Evolutionary conservation across 2,797 vertebrate species (phyloP).

Genomic region (Acanthopagrus latus): DNA sequence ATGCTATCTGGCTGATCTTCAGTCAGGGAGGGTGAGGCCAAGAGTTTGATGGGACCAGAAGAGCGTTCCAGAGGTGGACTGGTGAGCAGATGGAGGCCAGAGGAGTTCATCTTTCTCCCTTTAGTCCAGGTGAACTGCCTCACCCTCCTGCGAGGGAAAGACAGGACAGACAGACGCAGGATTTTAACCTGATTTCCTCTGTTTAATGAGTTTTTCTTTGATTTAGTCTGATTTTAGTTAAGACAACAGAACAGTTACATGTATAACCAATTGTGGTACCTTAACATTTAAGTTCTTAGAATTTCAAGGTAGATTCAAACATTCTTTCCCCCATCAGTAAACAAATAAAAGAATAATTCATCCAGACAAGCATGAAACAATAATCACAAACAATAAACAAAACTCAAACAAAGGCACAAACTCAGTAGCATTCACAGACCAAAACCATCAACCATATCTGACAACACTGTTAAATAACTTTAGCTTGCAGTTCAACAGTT

Average conservation of each 20-base stretch:
- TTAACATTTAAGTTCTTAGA: neutral
- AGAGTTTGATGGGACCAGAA: constrained; percentile 50
- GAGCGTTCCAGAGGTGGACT: constrained; percentile 80
- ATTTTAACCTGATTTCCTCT: neutral
- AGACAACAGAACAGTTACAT: neutral
- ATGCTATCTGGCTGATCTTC: constrained; percentile 88
- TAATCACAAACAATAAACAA: neutral
- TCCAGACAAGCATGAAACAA: neutral
- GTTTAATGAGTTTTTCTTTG: neutral
- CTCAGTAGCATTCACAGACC: neutral
- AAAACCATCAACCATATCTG: neutral
- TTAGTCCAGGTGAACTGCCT: constrained; percentile 53
- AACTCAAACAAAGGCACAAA: neutral
- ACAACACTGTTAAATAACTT: neutral
- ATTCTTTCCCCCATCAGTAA: too few species aligned
- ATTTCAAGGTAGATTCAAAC: neutral
- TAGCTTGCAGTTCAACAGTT: neutral
- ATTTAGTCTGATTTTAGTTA: neutral
- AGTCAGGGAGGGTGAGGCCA: constrained; percentile 79
- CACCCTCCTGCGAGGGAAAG: constrained; percentile 26
- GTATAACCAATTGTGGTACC: neutral
- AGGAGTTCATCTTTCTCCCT: constrained; percentile 41
- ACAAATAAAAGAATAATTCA: neutral
- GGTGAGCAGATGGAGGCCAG: constrained; percentile 85
- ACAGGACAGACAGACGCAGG: neutral